phyloP scores from a whole-genome alignment of 2,113 vertebrate species.

The Rhabdornis inornatus region DNA sequence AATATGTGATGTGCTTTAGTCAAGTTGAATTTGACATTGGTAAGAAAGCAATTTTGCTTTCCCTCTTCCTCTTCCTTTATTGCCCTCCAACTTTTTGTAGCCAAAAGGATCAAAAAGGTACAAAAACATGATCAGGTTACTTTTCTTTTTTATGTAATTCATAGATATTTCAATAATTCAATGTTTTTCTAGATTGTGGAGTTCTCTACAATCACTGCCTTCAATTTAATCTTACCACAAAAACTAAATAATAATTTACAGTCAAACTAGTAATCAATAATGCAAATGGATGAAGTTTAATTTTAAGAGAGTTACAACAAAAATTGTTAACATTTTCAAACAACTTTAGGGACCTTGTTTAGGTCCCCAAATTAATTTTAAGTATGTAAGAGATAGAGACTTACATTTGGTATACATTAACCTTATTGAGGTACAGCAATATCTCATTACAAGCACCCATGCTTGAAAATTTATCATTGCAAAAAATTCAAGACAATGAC shows the following conservation, averaged over 20 bases:
- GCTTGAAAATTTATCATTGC: background rate
- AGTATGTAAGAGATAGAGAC: background rate
- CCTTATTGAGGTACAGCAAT: background rate
- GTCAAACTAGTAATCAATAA: slow-evolving; percentile 1
- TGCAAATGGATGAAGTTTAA: background rate
- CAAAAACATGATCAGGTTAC: slow-evolving; percentile 20
- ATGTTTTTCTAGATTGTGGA: slow-evolving; percentile 13
- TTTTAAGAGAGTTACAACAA: background rate
- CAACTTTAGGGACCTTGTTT: background rate
- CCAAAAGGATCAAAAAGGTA: background rate
- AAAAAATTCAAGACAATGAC: background rate
- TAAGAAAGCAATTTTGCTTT: background rate
- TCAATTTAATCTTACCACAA: slow-evolving; percentile 14
- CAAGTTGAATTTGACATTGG: background rate
- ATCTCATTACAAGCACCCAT: background rate
- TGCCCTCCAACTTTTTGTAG: background rate
- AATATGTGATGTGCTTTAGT: background rate
- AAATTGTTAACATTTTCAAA: slow-evolving; percentile 8
- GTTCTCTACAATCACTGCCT: slow-evolving; percentile 1
- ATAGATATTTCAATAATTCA: slow-evolving; percentile 34
- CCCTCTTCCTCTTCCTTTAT: background rate
- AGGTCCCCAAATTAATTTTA: background rate
- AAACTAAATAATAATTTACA: slow-evolving; percentile 11
- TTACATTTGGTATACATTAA: background rate
- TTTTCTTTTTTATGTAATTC: slow-evolving; percentile 29